phyloP scores from a whole-genome alignment of 1,140 invertebrate species.

The Zaprionus africanus region DNA sequence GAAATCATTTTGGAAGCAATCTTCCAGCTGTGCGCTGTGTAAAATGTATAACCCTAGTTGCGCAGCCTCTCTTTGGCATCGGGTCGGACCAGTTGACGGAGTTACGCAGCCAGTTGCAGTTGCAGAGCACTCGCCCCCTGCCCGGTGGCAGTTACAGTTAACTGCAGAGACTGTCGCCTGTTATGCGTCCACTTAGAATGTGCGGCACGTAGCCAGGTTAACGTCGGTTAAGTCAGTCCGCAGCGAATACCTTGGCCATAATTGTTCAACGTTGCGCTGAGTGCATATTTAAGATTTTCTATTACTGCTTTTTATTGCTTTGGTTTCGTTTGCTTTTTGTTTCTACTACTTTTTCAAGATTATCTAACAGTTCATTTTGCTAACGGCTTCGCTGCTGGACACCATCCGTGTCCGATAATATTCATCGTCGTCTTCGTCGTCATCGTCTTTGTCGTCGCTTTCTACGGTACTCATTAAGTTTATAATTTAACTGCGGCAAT shows the following conservation, averaged over 20 bases:
- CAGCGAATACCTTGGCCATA: constrained; percentile 41
- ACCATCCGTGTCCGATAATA: constrained; percentile 23
- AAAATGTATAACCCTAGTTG: neutral
- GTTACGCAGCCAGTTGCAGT: constrained; percentile 2
- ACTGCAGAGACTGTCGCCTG: neutral
- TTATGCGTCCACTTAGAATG: constrained; percentile 44
- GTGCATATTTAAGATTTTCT: constrained; percentile 23
- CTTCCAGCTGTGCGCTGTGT: neutral
- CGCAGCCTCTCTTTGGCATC: neutral
- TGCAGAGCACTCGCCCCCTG: constrained; percentile 8
- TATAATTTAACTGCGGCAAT: constrained; percentile 54
- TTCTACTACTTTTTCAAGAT: constrained; percentile 24
- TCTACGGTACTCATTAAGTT: constrained; percentile 50
- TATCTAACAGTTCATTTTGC: constrained; percentile 57
- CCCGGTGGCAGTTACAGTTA: constrained; percentile 13
- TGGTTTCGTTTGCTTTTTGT: neutral
- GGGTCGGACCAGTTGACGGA: constrained; percentile 5
- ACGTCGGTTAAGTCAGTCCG: constrained; percentile 9
- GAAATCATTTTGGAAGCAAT: neutral
- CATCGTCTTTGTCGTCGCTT: constrained; percentile 30
- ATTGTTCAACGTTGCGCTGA: constrained; percentile 13
- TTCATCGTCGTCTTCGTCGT: neutral
- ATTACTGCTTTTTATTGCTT: constrained; percentile 3
- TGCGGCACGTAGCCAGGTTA: constrained; percentile 37
- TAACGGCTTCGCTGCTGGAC: constrained; percentile 48